phyloP scores from a whole-genome alignment of 2,888 invertebrate genomes.

The Lasioglossum malachurum region DNA sequence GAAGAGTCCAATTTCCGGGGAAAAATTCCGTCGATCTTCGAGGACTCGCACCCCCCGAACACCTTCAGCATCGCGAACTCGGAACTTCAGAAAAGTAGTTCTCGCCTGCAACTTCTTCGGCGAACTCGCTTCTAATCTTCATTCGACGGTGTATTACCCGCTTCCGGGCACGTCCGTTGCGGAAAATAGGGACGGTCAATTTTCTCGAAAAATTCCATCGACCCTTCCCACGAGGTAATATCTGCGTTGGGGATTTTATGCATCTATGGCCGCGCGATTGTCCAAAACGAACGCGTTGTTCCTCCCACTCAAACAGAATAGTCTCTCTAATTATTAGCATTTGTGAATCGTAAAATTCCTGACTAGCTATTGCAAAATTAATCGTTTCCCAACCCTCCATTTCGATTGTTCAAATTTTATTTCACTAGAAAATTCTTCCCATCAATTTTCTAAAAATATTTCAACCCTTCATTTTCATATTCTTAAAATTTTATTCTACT shows the following conservation, averaged over 20 bases:
- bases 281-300: background rate
- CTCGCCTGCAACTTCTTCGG: slow-evolving; percentile 14
- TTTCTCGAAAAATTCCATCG: background rate
- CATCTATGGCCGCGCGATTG: background rate
- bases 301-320: background rate
- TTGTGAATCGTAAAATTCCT: background rate
- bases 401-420: background rate
- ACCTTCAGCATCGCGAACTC: slow-evolving; percentile 1
- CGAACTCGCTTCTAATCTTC: slow-evolving; percentile 17
- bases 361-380: background rate
- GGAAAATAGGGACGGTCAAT: slow-evolving; percentile 10
- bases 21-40: slow-evolving; percentile 35
- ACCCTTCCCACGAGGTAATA: background rate
- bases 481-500: background rate
- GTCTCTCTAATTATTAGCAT: background rate
- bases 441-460: background rate
- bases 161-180: slow-evolving; percentile 13
- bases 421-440: background rate
- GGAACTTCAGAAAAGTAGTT: slow-evolving; percentile 1
- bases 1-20: slow-evolving; percentile 13
- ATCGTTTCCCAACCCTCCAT: background rate
- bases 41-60: background rate
- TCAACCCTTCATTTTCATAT: background rate
- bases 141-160: slow-evolving; percentile 7
- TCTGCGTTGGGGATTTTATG: background rate